Evolutionary conservation across 2,113 vertebrate genomes (phyloP), one percentile per base, ranked within the genome.

Genomic region (human (Homo sapiens)): DNA sequence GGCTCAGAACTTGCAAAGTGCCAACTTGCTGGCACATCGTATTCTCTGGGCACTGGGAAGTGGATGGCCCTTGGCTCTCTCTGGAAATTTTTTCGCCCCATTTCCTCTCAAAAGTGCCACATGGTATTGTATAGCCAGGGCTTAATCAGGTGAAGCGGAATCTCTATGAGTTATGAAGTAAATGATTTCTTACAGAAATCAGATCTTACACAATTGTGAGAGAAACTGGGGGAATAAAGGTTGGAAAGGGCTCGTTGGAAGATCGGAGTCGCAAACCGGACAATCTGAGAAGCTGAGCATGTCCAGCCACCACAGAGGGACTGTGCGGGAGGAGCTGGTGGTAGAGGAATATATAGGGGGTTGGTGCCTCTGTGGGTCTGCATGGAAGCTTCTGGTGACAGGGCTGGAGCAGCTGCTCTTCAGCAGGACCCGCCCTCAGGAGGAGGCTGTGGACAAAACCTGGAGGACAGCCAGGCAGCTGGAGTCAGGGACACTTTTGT

Each of bases 71-170:
- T 16, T 93, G 59, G 20, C 30, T 86, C 20, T 40, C 32, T 94
- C 35, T 59, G 76, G 22, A 82, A 40, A 20, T 3, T 27, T 16
- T 2, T 5, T 17, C 27, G 5, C 3, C n/a, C 3, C 64, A 20
- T 83, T 85, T 97, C 40, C 61, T 93, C 27, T 86, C 22, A 57
- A 57, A 94, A 82, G 45, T 75, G n/a, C 25, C 32, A 22, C 35
- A 10, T 55, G 12, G 20, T 64, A 32, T 61, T 25, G 0, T 20
- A 30, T 32, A 73, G 27, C 52, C 61, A 32, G 40, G 8, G 40
- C 68, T 93, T 84, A 88, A 78, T 35, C 50, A 72, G 81, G n/a
- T 64, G 80, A 85, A 79, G 40, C 50, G 82, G 96, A 94, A 20
- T 35, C 17, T 14, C 3, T 6, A 6, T 89, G 43, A 32, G 27